Conservation (phyloP, 2,888 invertebrate species). For the Thymelicus lineola region DNA sequence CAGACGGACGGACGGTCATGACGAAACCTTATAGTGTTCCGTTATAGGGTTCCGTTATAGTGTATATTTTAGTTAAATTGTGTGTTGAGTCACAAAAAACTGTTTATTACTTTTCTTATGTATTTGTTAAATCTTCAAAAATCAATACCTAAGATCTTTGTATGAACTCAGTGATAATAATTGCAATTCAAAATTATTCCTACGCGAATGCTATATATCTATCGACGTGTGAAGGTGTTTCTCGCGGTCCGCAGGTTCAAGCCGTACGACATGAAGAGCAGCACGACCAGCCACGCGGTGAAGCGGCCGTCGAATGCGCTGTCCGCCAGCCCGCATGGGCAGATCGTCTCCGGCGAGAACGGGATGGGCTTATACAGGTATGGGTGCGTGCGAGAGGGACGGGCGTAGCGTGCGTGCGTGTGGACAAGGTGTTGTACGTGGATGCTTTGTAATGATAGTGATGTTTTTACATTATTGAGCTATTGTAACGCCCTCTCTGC, state of each 20-base stretch:
- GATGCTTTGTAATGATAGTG: too few relatives aligned
- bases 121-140: too few relatives aligned
- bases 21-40: too few relatives aligned
- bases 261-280: slow-evolving; percentile 86
- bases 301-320: slow-evolving; percentile 75
- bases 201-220: background rate
- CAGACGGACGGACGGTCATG: too few relatives aligned
- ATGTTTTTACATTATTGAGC: too few relatives aligned
- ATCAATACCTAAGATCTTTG: too few relatives aligned
- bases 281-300: slow-evolving; percentile 71
- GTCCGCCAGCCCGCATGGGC: slow-evolving; percentile 65
- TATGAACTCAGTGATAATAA: too few relatives aligned
- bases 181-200: background rate
- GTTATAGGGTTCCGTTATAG: too few relatives aligned
- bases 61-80: too few relatives aligned
- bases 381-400: background rate
- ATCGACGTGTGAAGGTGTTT: slow-evolving; percentile 8
- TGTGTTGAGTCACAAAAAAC: too few relatives aligned
- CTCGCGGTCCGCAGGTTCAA: slow-evolving; percentile 69
- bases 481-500: slow-evolving; percentile 64
- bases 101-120: too few relatives aligned
- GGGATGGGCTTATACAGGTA: slow-evolving; percentile 79
- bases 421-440: too few relatives aligned
- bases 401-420: background rate
- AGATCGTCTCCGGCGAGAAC: slow-evolving; percentile 71